Base-by-base conservation (phyloP, 2,888 invertebrate genomes). In the Brachypalpus laphriformis region DNA sequence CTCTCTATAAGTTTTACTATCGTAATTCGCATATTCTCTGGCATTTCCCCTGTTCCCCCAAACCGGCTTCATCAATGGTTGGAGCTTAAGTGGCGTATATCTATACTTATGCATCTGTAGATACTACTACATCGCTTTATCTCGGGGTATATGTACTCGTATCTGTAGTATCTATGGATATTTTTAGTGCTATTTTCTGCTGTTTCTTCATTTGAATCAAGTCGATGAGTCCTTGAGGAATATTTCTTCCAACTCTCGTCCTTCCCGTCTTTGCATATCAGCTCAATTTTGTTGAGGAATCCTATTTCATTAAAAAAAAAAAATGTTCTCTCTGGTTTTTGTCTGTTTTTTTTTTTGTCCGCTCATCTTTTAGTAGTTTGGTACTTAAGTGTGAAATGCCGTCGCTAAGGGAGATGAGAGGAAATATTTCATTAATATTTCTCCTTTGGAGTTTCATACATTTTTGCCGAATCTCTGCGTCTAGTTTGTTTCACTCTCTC, bases 341-440 rank as follows among this genome's bases (percentile, higher is more conserved):
- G 11, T 66, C 51, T 65, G 34, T 40, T 25, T 22, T 6, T 28
- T n/a, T 18, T 37, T 11, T 3, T 54, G 25, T 16, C 2, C 16
- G 49, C 22, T 54, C 66, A 28, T 42, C 22, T 68, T 14, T 25
- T 25, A 25, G 54, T 37, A 49, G 18, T 51, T 40, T 65, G 31
- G 42, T 63, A 25, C 66, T 25, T 51, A 47, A 74, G 42, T 65
- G 42, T 42, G 56, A 28, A 65, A 47, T 31, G 31, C 65, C 20
- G 45, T 22, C 37, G 28, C 47, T 20, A 9, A 7, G 8, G 11
- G 25, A 14, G 22, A 51, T 11, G 4, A 16, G 34, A 71, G 9
- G 22, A 25, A 59, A 28, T 77, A 70, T 70, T 77, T 77, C 51
- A 77, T 77, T 59, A 77, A 77, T 70, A 77, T 59, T 68, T 68